Evolutionary conservation across 2,888 invertebrate species (phyloP).

Genomic region (Ophraella communa): DNA sequence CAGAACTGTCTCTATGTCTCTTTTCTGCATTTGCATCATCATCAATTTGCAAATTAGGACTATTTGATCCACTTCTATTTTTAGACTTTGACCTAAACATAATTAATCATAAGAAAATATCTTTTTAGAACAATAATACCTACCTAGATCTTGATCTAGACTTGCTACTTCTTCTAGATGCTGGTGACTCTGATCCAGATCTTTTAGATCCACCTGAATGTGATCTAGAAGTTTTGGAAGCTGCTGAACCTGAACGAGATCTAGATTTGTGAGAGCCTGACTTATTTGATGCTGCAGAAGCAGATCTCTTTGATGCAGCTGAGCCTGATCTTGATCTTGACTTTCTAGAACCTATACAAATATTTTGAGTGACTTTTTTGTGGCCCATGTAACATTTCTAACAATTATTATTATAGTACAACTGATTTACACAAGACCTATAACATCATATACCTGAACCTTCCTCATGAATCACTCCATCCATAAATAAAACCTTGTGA

Average conservation of each 20-base stretch:
- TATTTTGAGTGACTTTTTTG: too few relatives aligned
- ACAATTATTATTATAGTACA: too few relatives aligned
- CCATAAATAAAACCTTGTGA: background rate
- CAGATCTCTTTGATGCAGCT: conserved; percentile 36
- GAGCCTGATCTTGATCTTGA: conserved; percentile 40
- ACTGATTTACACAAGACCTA: too few relatives aligned
- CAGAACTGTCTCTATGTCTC: conserved; percentile 53
- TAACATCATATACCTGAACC: too few relatives aligned
- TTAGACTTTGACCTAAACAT: conserved; percentile 27
- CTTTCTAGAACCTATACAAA: conserved; percentile 18
- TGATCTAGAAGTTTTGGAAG: conserved; percentile 40
- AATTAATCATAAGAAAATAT: background rate
- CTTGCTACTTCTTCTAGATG: conserved; percentile 39
- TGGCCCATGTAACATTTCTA: too few relatives aligned
- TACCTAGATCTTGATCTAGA: conserved; percentile 47
- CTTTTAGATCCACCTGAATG: conserved; percentile 39
- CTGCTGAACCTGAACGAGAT: conserved; percentile 37
- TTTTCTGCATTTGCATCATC: conserved; percentile 57
- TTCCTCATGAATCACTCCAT: too few relatives aligned
- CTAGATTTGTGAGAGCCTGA: conserved; percentile 31
- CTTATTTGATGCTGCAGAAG: conserved; percentile 34
- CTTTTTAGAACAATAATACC: background rate
- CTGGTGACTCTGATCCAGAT: conserved; percentile 40
- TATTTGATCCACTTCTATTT: conserved; percentile 53
- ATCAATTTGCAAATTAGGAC: conserved; percentile 63